These are phyloP conservation scores for Embidobia sp. DNA, from an alignment of 2,888 invertebrate genomes.

Conservation along the genomic window DNA sequence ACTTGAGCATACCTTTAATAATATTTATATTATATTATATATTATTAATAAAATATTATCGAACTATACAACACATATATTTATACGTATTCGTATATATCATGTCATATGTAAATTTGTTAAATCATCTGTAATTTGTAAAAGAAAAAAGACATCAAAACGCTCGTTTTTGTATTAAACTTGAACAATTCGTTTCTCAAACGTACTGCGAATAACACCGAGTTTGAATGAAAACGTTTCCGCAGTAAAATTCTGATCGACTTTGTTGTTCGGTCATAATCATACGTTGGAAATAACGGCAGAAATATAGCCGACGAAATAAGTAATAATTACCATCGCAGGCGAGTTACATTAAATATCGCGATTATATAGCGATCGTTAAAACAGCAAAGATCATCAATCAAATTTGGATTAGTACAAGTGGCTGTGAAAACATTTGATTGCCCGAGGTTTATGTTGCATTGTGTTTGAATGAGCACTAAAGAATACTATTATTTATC, in stretches of 20 bases:
- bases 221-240: no score
- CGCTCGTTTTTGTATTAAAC: no score
- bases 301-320: constrained; percentile 14
- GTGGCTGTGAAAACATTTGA: constrained; percentile 50
- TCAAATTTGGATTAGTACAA: constrained; percentile 48
- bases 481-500: constrained; percentile 35
- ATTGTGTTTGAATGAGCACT: constrained; percentile 31
- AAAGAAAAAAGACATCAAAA: no score
- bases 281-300: background rate
- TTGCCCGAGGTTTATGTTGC: constrained; percentile 20
- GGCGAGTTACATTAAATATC: constrained; percentile 32
- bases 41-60: no score
- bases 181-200: no score
- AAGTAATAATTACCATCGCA: constrained; percentile 28
- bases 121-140: no score
- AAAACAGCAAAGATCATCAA: constrained; percentile 43
- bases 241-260: constrained; percentile 15
- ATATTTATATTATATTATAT: no score
- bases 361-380: constrained; percentile 38
- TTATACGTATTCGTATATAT: no score
- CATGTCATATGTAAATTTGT: no score
- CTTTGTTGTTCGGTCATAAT: constrained; percentile 15
- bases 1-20: no score
- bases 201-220: no score
- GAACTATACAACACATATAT: no score